phyloP scores from a whole-genome alignment of 2,113 vertebrate species.

The Oryzias woworae region DNA sequence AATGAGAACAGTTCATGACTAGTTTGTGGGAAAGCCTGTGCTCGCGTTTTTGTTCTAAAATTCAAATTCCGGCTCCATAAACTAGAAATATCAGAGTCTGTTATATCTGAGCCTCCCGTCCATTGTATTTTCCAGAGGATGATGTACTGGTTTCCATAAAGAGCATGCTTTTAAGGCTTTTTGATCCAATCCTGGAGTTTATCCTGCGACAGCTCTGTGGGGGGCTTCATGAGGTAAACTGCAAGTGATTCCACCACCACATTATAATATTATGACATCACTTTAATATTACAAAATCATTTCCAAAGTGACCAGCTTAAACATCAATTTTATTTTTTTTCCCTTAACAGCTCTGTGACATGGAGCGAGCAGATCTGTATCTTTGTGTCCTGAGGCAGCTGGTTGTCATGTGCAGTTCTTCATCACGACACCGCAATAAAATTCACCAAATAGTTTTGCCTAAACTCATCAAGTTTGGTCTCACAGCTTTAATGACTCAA shows the following conservation, averaged over 20 bases:
- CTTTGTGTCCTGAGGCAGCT: constrained; percentile 81
- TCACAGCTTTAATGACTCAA: constrained; percentile 75
- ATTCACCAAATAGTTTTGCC: constrained; percentile 72
- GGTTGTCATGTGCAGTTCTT: constrained; percentile 57
- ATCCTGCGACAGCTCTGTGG: constrained; percentile 81
- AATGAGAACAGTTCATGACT: no score
- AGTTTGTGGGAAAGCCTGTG: no score
- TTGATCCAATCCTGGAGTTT: constrained; percentile 83
- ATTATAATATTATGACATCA: neutral
- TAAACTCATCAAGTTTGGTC: constrained; percentile 73
- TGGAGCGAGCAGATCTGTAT: constrained; percentile 84
- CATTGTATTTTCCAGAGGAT: constrained; percentile 67
- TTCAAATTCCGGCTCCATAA: no score
- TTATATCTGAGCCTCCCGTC: neutral
- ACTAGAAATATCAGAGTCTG: neutral
- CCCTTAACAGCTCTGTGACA: constrained; percentile 68
- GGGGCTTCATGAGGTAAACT: constrained; percentile 83
- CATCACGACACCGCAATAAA: constrained; percentile 53
- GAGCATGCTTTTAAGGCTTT: constrained; percentile 61
- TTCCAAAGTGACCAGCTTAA: neutral
- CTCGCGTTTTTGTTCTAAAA: no score
- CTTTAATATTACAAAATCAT: no score
- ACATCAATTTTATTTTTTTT: neutral
- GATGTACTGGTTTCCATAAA: constrained; percentile 67
- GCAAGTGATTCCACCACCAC: constrained; percentile 1